Base-by-base conservation (phyloP, 2,797 vertebrate genomes). In the Muraenolepis orangiensis region DNA sequence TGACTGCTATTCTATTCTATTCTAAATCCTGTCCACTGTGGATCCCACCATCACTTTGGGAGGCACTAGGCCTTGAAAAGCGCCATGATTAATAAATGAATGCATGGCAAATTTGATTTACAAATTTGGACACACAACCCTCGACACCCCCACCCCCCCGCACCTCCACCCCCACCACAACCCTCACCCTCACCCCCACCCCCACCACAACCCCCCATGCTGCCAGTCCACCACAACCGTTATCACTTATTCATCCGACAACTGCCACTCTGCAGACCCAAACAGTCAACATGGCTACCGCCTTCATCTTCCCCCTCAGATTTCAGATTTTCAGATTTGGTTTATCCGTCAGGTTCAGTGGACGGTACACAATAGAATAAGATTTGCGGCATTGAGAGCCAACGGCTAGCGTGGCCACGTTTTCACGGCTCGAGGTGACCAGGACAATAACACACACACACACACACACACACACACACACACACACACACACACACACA, bases 181-280 rank as follows among this genome's bases (percentile, higher is more conserved):
- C n/a, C n/a, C n/a, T n/a, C n/a, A 46, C 40, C 20, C 3, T 3
- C 1, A 6, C 14, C 18, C 4, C 42, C 20, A n/a, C 51, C 1
- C 8, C 51, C 18, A n/a, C 57, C 42, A 8, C 18, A 30, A 12
- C 74, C 71, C 68, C 46, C 68, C 46, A 31, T 20, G 64, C 46
- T 66, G 71, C 51, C 64, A 79, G 74, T 70, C 40, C 80, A 36
- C 34, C 69, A 77, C 71, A 70, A 31, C 76, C 31, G 46, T 74
- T 76, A 80, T 90, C 80, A 84, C 77, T 89, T 88, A 88, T 90
- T 88, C 76, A 86, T 79, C 70, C 72, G 73, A 76, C 81, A 86
- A 81, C 84, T 89, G 84, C 82, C 86, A 73, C n/a, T 74, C 32
- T 13, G 23, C 18, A 2, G 61, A 28, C 57, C 20, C 8, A 26